Percentiles rank a stretch among this genome's conserved stretches.
These are phyloP conservation scores for Drosophila sturtevanti DNA, from an alignment of 1,140 invertebrate species.

Conservation along the genomic window DNA sequence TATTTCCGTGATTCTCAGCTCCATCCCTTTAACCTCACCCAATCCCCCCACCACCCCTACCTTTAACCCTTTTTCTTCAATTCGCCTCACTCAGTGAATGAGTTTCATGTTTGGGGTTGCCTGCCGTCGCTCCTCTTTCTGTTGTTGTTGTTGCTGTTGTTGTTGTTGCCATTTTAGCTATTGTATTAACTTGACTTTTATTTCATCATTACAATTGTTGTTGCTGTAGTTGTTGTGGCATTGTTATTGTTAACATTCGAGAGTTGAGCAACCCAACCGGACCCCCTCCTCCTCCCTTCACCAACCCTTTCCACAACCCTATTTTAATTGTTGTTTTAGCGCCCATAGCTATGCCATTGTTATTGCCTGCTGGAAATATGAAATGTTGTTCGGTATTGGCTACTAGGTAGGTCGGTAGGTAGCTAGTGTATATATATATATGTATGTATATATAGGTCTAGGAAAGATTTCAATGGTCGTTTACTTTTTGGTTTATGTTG, in stretches of 20 bases:
- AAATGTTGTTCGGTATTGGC: constrained; percentile 21
- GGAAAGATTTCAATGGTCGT: constrained; percentile 46
- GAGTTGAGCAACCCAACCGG: constrained; percentile 36
- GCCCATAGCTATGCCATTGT: constrained; percentile 12
- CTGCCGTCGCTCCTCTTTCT: constrained; percentile 23
- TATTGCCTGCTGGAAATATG: constrained; percentile 15
- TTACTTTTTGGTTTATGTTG: constrained; percentile 20
- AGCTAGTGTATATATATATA: too few relatives aligned
- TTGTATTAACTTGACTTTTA: constrained; percentile 76
- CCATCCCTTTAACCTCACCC: neutral
- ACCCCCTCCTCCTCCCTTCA: neutral
- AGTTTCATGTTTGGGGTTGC: constrained; percentile 55
- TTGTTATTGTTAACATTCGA: constrained; percentile 72
- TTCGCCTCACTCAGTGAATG: constrained; percentile 32
- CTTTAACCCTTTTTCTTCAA: constrained; percentile 1
- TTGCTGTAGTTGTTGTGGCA: constrained; percentile 37
- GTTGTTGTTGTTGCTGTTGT: constrained; percentile 13
- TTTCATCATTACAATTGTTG: constrained; percentile 70
- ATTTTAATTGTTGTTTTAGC: constrained; percentile 48
- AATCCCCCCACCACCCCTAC: too few relatives aligned
- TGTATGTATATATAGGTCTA: neutral
- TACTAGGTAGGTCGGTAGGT: neutral
- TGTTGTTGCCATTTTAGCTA: constrained; percentile 62
- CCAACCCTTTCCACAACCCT: neutral
- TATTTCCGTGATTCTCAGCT: constrained; percentile 55